Evolutionary conservation across 2,797 vertebrate species (phyloP).

Genomic region (Megalops cyprinoides): DNA sequence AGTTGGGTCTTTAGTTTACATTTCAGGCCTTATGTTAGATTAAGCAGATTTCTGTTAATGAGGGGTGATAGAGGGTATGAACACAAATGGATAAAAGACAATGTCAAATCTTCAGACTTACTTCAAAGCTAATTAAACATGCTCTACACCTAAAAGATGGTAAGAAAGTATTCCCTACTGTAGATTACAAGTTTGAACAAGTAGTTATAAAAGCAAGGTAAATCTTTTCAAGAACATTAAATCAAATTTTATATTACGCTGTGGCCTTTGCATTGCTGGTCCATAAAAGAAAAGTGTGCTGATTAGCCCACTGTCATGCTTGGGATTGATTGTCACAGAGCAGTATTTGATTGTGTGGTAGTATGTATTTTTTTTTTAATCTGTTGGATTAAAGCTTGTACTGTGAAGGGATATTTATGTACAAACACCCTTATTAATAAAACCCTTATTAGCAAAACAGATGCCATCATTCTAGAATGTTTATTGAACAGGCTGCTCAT

Average conservation of each 20-base stretch:
- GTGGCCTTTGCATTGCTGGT: constrained; percentile 41
- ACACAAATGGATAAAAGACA: constrained; percentile 26
- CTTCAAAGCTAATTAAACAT: constrained; percentile 22
- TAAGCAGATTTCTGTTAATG: constrained; percentile 36
- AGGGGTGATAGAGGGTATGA: constrained; percentile 5
- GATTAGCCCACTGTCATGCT: constrained; percentile 69
- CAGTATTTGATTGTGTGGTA: background rate
- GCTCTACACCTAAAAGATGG: background rate
- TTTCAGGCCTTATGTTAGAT: constrained; percentile 40
- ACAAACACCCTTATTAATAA: too few relatives aligned
- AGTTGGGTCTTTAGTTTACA: constrained; percentile 47
- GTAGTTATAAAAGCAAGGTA: constrained; percentile 12
- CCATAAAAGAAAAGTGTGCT: constrained; percentile 58
- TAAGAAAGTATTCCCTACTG: background rate
- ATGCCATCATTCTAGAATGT: too few relatives aligned
- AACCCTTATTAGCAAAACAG: too few relatives aligned
- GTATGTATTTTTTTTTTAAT: too few relatives aligned
- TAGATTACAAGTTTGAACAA: constrained; percentile 1
- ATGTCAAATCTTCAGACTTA: constrained; percentile 20
- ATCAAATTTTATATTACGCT: constrained; percentile 2
- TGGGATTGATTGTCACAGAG: constrained; percentile 65
- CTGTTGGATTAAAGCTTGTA: too few relatives aligned
- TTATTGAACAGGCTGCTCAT: too few relatives aligned
- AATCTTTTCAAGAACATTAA: background rate
- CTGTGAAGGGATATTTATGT: too few relatives aligned